These are phyloP conservation scores for Pedetes capensis DNA, from an alignment of 2,113 vertebrate species.

Conservation along the genomic window DNA sequence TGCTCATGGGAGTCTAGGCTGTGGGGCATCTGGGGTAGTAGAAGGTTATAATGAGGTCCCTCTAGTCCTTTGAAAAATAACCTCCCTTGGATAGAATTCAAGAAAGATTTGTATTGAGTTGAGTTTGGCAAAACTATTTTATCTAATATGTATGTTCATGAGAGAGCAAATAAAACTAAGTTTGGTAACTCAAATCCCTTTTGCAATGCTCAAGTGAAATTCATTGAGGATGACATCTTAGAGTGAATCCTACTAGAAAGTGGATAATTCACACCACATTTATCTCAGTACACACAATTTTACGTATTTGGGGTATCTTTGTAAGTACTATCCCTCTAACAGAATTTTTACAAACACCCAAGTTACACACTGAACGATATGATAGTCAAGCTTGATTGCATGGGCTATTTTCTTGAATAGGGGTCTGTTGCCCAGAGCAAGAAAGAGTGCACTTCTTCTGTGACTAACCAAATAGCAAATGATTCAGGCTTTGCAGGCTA, in stretches of 20 bases:
- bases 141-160: neutral
- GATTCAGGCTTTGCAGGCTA: neutral
- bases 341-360: neutral
- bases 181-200: neutral
- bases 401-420: neutral
- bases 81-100: slow-evolving; percentile 40
- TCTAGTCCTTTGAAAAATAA: slow-evolving; percentile 54
- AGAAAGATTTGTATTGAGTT: slow-evolving; percentile 28
- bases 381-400: neutral
- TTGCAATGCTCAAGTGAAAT: neutral
- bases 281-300: neutral
- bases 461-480: neutral
- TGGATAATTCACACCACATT: neutral
- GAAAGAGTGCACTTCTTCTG: neutral
- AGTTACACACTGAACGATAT: neutral
- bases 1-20: neutral
- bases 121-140: slow-evolving; percentile 9
- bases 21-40: neutral
- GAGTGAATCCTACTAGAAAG: neutral
- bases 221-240: neutral
- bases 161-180: neutral
- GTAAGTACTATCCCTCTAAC: neutral
- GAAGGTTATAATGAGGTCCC: slow-evolving; percentile 53
- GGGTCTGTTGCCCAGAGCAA: neutral
- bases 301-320: neutral